Percentiles rank a stretch among this genome's conserved stretches.
Evolutionary conservation across 1,140 invertebrate species (phyloP).

Genomic region (Meloidogyne chitwoodi): DNA sequence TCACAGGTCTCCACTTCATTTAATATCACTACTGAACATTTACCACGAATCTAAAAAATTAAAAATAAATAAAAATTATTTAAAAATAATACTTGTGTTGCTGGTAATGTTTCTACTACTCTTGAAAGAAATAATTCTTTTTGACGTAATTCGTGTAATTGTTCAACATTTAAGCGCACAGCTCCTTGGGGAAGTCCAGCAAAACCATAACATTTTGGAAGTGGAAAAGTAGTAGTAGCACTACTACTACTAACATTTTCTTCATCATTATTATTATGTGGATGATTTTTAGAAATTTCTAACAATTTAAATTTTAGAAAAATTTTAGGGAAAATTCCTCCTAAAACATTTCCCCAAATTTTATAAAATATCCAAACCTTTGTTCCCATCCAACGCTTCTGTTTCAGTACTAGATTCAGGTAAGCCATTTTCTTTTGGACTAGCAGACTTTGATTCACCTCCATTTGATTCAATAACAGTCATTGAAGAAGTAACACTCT

Average conservation of each 20-base stretch:
- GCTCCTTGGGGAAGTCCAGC: conserved; percentile 48
- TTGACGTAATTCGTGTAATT: conserved; percentile 90
- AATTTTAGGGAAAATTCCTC: too few relatives aligned
- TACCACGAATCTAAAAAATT: conserved; percentile 81
- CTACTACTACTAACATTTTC: neutral
- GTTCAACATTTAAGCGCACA: conserved; percentile 67
- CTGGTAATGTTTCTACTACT: conserved; percentile 93
- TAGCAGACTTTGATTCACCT: neutral
- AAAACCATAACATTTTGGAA: conserved; percentile 25
- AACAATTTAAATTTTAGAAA: too few relatives aligned
- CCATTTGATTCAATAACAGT: conserved; percentile 4
- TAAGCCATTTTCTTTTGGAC: conserved; percentile 8
- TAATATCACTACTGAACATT: conserved; percentile 93
- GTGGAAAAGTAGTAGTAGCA: neutral
- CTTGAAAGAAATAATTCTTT: conserved; percentile 94
- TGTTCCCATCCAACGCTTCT: neutral
- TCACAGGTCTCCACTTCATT: conserved; percentile 93
- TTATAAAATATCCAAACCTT: neutral
- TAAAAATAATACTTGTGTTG: conserved; percentile 71
- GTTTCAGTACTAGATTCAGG: conserved; percentile 1
- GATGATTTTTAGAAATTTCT: neutral
- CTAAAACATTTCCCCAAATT: too few relatives aligned
- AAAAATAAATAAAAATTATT: neutral
- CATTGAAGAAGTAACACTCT: neutral
- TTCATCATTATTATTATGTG: neutral